Percentiles rank a stretch among this genome's conserved stretches.
Conservation (phyloP, 1,140 invertebrate species). For the Zaprionus lachaisei region DNA sequence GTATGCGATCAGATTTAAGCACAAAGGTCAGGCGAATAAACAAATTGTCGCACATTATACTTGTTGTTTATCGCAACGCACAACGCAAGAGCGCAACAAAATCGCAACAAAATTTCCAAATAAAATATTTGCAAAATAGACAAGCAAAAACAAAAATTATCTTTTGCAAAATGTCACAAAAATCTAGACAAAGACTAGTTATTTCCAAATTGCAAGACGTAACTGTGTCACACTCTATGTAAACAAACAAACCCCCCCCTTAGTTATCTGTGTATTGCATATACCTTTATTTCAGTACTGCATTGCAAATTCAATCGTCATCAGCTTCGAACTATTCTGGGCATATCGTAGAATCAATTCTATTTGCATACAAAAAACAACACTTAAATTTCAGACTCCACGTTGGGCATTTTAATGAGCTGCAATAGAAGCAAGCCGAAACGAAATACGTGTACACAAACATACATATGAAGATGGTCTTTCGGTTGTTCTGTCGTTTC, state of each 20-base stretch:
- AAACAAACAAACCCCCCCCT: too few relatives aligned
- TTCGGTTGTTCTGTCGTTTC: not conserved
- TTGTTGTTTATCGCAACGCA: conserved; percentile 46
- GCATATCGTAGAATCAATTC: conserved; percentile 45
- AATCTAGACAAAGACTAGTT: conserved; percentile 38
- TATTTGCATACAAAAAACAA: conserved; percentile 72
- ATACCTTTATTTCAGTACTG: conserved; percentile 5
- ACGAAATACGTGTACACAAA: too few relatives aligned
- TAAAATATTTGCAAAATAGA: conserved; percentile 25
- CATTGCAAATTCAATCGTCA: conserved; percentile 55
- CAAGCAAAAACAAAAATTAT: conserved; percentile 4
- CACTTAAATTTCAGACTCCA: conserved; percentile 23
- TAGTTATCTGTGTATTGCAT: not conserved
- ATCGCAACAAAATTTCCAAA: conserved; percentile 8
- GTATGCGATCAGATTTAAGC: conserved; percentile 83
- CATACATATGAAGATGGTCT: too few relatives aligned
- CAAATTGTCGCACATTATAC: conserved; percentile 73
- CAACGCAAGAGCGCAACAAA: conserved; percentile 17
- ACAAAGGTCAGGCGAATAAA: conserved; percentile 83
- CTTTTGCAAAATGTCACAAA: conserved; percentile 36
- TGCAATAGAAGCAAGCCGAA: conserved; percentile 14
- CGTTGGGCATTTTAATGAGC: conserved; percentile 56
- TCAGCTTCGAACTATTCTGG: conserved; percentile 54
- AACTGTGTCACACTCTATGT: conserved; percentile 45
- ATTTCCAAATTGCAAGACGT: conserved; percentile 45